Base-by-base conservation (phyloP, 2,888 invertebrate genomes). In the Chloromyia formosa region DNA sequence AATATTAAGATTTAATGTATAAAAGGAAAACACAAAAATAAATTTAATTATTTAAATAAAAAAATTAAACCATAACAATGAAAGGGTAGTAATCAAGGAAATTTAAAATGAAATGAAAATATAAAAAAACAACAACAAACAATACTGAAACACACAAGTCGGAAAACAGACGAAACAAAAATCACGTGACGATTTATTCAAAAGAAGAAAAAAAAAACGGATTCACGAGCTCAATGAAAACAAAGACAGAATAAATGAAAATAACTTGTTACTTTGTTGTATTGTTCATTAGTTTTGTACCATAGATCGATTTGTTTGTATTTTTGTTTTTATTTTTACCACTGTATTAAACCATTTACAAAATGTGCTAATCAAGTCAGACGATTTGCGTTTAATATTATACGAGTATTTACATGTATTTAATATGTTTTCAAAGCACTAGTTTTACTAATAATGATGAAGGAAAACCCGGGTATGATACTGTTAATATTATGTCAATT, bases 1-100 rank as follows among this genome's bases (percentile, higher is more conserved):
- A 74, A 66, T 10, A 68, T 45, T 64, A 74, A 74, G 40, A 74
- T 49, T 66, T 20, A 74, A 56, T 66, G 35, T 42, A 23, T 56
- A 64, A 64, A 64, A 62, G 56, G 18, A 60, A 62, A 60, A 42
- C 22, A 72, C 22, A 40, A 58, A 72, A 60, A 60, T 22, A 49
- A 68, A 68, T 23, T 62, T 49, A 68, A 68, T 49, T 20, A 23
- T 18, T 45, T 66, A 45, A 66, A 18, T 42, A 53, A 49, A 68
- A 68, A 42, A 22, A 10, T 20, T 23, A 53, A 49, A 68, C 68
- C 10, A 0, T 23, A 49, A 68, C n/a, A 22, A 53, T 22, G 14
- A 68, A 27, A 16, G 49, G 42, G 42, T 53, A 68, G 53, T 45
- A 53, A 68, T 23, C 20, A 40, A 68, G 18, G 14, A 68, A 68